Conservation (phyloP, 1,140 invertebrate species). For the Apocrypta bakeri region DNA sequence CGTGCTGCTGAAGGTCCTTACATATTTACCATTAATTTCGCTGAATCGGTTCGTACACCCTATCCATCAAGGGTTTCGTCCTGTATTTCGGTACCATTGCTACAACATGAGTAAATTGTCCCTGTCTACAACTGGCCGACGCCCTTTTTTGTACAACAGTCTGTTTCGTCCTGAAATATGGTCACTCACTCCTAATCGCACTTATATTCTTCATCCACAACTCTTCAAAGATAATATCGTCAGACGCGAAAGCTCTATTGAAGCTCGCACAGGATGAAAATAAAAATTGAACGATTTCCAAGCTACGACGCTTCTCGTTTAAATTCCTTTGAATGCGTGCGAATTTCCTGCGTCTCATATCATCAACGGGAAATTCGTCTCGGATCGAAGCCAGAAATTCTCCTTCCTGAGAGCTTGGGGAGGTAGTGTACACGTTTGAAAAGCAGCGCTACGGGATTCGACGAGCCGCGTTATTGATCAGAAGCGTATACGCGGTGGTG, state of each 20-base stretch:
- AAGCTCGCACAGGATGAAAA: no score
- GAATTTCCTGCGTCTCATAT: no score
- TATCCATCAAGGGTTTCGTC: neutral
- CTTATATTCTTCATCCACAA: neutral
- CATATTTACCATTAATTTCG: neutral
- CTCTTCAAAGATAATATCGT: no score
- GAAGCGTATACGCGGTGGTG: no score
- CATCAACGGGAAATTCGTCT: neutral
- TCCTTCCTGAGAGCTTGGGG: neutral
- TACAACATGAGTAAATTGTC: no score
- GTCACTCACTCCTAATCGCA: neutral
- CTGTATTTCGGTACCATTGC: neutral
- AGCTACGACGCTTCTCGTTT: neutral
- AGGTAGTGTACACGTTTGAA: neutral
- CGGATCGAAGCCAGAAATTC: neutral
- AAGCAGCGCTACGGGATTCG: neutral
- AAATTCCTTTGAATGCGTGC: no score
- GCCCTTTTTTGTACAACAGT: neutral
- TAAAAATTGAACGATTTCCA: no score
- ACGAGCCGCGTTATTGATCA: conserved; percentile 16
- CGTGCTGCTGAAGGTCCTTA: neutral
- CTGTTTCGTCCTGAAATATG: neutral
- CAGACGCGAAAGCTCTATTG: no score
- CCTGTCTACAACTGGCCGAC: neutral
- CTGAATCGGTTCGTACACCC: neutral